Evolutionary conservation across 1,140 invertebrate genomes (phyloP), one percentile per base, ranked within the genome.

Genomic region (Mycetomoellerius zeteki): DNA sequence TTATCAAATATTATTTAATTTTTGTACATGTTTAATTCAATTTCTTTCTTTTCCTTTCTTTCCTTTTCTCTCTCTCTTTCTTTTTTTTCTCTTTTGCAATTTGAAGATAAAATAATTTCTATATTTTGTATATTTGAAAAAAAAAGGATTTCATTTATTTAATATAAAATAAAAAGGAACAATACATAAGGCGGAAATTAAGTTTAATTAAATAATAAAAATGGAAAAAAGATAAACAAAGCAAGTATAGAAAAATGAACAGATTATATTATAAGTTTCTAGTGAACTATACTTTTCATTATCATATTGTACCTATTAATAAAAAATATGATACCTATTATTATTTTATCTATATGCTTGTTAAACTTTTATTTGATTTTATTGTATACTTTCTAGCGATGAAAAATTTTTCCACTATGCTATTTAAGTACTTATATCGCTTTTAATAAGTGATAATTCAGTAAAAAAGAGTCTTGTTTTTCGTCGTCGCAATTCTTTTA

Each of bases 61-160:
- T 62, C 24, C 16, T 2, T 30, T 14, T 62, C 60, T 10, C 24
- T 62, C 6, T 30, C 5, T 8, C 16, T n/a, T n/a, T n/a, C n/a
- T n/a, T 64, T 27, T 33, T 0, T 30, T 6, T 37, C 19, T 65
- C 8, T 37, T 27, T 2, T 50, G 4, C 37, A 43, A 43, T 14
- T 54, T 75, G 37, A 65, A 50, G 10, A 1, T 30, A 47, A 78
- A 78, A 76, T 27, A 24, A 2, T 78, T 47, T 30, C 0, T 47
- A 30, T 50, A 65, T 27, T 62, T 5, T 27, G 16, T 65, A 10
- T 16, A 43, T 43, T 10, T 65, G 27, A 3, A 50, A 65, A 58
- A 76, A 33, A 78, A 65, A 47, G 16, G 2, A 33, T 78, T 64
- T 30, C n/a, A 78, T 64, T 50, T 33, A 64, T 78, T 50, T 50